Percentiles rank a stretch among this genome's conserved stretches.
Evolutionary conservation across 92 coral and sea anemone genomes (phyloP).

Genomic region (Muricea muricata): DNA sequence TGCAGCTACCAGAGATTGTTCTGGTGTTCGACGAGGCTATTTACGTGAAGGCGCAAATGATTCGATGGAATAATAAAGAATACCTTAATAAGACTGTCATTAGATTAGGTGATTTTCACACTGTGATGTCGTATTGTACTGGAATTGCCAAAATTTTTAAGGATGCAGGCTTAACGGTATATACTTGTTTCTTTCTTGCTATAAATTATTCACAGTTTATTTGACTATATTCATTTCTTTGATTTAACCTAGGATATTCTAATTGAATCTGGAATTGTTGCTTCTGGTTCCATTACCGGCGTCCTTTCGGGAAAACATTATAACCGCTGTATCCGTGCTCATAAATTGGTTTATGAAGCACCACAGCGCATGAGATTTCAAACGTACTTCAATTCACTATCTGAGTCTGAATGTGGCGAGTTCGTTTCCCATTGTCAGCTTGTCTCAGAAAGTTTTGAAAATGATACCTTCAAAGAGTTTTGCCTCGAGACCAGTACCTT

Average conservation of each 20-base stretch:
- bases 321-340: neutral
- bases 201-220: neutral
- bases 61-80: conserved; percentile 60
- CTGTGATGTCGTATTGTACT: conserved; percentile 39
- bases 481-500: neutral
- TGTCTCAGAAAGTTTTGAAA: neutral
- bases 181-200: neutral
- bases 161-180: conserved; percentile 53
- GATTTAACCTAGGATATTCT: too few species aligned
- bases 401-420: neutral
- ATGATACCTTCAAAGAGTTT: neutral
- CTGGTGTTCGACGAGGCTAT: conserved; percentile 68
- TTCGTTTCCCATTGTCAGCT: too few species aligned
- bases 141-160: conserved; percentile 55
- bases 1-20: conserved; percentile 49
- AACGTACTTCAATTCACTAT: neutral
- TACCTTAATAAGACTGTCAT: conserved; percentile 38
- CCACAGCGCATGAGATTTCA: neutral
- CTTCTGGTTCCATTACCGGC: neutral
- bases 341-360: neutral
- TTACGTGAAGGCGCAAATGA: conserved; percentile 1
- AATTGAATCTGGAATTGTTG: neutral
- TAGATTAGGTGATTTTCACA: conserved; percentile 61
- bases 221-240: neutral
- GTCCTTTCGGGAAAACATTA: neutral